Base-by-base conservation (phyloP, 53 echinoderm and acorn worm species). In the Holothuria scabra region DNA sequence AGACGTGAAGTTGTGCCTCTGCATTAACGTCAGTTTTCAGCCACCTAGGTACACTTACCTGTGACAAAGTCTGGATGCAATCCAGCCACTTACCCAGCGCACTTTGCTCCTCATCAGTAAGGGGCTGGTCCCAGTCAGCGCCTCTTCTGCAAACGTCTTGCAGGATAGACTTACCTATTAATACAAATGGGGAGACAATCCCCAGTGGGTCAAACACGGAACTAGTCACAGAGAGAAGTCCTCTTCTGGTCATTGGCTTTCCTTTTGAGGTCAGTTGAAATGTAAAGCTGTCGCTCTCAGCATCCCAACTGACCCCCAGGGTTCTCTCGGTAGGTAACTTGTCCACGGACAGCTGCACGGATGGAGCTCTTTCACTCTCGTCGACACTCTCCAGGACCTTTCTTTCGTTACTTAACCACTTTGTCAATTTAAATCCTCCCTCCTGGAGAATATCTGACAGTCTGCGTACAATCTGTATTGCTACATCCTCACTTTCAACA, bases 11-110 rank as follows among this genome's bases (percentile, higher is more conserved):
- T 29, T 88, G 85, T 26, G 52, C 52, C 8, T 79, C 86, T 28
- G 64, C 63, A 14, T 8, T 30, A 3, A 8, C 33, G 11, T 86
- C 66, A 16, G 46, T 38, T 20, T 56, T 78, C 12, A 84, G 28
- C 66, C 85, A 91, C 58, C 91, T 84, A 80, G 88, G 80, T 20
- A 91, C 64, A 46, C 62, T 85, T 19, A 71, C 59, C 28, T 85
- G 56, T 60, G 80, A 80, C 64, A 91, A 32, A 0, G 34, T 65
- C 16, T 84, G 57, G 20, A 67, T 62, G 19, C 66, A 67, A 11
- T 49, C 24, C 11, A 91, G 34, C 88, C 91, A 91, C 56, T 69
- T 81, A 49, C 55, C 64, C 91, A 84, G 88, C 9, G 52, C 44
- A 28, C 61, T 55, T 16, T 22, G 29, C n/a, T 88, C 85, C 28